Percentiles rank a stretch among this genome's conserved stretches.
Conservation (phyloP, 2,888 invertebrate genomes). For the Byasa hedistus region DNA sequence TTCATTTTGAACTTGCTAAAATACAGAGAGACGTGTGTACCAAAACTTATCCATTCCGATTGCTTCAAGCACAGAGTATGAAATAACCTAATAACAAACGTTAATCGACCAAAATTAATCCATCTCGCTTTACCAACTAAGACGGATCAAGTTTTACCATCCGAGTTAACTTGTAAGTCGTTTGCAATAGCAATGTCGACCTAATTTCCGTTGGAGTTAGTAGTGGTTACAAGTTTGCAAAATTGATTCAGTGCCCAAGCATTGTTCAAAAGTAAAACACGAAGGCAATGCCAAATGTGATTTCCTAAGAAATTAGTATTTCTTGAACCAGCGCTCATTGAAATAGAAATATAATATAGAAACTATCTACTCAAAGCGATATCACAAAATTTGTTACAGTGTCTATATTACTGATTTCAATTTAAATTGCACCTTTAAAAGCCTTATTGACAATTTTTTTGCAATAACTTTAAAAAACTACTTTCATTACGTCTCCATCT, state of each 20-base stretch:
- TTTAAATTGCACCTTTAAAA: no score
- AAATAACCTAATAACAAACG: conserved; percentile 16
- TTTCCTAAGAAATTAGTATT: not conserved
- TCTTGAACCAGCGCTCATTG: not conserved
- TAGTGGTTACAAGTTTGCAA: conserved; percentile 2
- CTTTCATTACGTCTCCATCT: no score
- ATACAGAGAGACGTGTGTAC: no score
- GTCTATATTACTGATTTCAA: no score
- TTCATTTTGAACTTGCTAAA: no score
- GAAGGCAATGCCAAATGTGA: not conserved
- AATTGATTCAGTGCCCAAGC: conserved; percentile 2
- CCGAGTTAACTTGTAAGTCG: conserved; percentile 15
- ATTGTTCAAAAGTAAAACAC: conserved; percentile 2
- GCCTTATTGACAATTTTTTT: no score
- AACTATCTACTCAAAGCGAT: not conserved
- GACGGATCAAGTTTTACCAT: conserved; percentile 14
- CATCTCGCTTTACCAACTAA: conserved; percentile 19
- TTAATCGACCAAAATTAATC: conserved; percentile 27
- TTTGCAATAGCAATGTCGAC: conserved; percentile 7
- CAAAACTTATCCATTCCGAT: not conserved
- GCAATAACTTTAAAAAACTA: no score
- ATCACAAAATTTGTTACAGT: not conserved
- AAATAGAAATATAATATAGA: not conserved
- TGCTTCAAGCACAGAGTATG: not conserved
- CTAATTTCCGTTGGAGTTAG: conserved; percentile 9